Evolutionary conservation across 1,140 invertebrate genomes (phyloP), one percentile per base, ranked within the genome.

Genomic region (Cryptotermes secundus): DNA sequence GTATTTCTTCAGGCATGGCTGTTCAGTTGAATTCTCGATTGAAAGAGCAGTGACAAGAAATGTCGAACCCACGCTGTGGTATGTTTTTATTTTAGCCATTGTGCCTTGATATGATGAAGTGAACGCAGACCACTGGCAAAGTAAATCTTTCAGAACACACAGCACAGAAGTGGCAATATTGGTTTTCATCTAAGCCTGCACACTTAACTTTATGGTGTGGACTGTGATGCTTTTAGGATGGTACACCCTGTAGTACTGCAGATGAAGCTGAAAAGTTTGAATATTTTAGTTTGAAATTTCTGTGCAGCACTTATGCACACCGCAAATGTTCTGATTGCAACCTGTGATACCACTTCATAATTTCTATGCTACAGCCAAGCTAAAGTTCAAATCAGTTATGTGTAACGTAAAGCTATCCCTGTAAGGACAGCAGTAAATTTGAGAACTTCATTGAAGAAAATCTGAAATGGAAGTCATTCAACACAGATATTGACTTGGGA

Each of bases 31-130:
- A 49, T 49, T 49, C 45, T 49, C 45, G 16, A 14, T 72, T n/a
- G 26, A 9, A 26, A 31, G 26, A 31, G 26, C 59, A 26, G n/a
- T 72, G n/a, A 72, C n/a, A 16, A 72, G 59, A 14, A 72, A 31
- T 31, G 59, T 72, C 59, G 59, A 72, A 26, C 59, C 59, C 59
- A 72, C 59, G 31, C n/a, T 72, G 59, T 72, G 59, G 59, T 72
- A 72, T 31, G 59, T 72, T 16, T 19, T 22, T 49, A 19, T 49
- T 19, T 19, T 49, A 19, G 45, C 14, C 45, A 49, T 49, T 19
- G 12, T 49, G 45, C 22, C 12, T 22, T 72, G 59, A 72, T 6
- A 1, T 49, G 45, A 19, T 49, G 45, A 19, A 49, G 19, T 49
- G 45, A 49, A 19, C 45, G 22, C 45, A 49, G 45, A 49, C 19